A percentile compares a stretch with the other conserved stretches of the same genome.
These are phyloP conservation scores for Lottia scabra DNA, from an alignment of 2,888 invertebrate genomes.

Conservation along the genomic window DNA sequence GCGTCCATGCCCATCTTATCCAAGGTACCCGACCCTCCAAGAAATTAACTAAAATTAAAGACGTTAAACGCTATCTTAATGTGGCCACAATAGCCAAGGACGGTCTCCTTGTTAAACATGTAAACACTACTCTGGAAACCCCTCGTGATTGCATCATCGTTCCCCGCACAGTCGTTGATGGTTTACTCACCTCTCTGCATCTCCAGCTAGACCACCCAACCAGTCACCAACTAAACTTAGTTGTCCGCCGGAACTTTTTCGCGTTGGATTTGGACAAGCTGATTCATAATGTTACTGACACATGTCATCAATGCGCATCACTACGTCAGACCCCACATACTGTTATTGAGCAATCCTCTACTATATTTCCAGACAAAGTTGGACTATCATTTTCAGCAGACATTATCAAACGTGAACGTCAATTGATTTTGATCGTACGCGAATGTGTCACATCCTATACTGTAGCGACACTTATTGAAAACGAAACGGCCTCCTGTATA, in stretches of 20 bases:
- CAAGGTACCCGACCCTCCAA: constrained; percentile 27
- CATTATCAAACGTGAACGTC: constrained; percentile 30
- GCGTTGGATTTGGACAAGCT: constrained; percentile 35
- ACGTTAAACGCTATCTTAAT: constrained; percentile 24
- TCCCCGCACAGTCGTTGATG: constrained; percentile 33
- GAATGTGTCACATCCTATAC: constrained; percentile 35
- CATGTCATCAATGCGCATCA: constrained; percentile 26
- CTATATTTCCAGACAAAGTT: background rate
- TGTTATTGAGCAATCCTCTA: background rate
- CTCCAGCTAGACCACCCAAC: constrained; percentile 32
- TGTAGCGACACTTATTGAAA: constrained; percentile 18
- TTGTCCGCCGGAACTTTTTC: constrained; percentile 30
- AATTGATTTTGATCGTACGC: constrained; percentile 30
- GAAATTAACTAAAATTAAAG: constrained; percentile 25
- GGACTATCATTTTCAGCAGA: constrained; percentile 25
- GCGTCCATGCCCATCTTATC: constrained; percentile 28
- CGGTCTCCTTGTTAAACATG: constrained; percentile 24
- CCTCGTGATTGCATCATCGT: constrained; percentile 33
- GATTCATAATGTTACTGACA: constrained; percentile 8
- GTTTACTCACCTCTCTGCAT: constrained; percentile 34
- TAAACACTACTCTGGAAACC: constrained; percentile 15
- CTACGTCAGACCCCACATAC: constrained; percentile 13
- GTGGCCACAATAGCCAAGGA: constrained; percentile 21
- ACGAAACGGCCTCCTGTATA: constrained; percentile 28
- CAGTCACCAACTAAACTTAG: constrained; percentile 18